Conservation (phyloP, 2,113 vertebrate genomes). For the Alaudala cheleensis region DNA sequence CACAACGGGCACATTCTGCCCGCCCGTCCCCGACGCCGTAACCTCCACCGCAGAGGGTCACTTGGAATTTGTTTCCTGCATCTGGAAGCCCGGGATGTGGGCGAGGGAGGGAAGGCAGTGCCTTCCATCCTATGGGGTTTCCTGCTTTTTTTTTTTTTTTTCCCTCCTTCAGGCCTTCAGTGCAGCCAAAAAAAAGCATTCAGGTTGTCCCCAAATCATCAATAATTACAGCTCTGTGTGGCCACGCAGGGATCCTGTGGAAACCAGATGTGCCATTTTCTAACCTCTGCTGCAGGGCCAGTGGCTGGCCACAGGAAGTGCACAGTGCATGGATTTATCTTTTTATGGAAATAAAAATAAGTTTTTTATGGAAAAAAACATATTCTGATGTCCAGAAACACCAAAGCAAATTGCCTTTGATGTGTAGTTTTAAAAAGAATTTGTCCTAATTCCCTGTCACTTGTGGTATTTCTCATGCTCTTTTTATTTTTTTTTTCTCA, state of each 20-base stretch:
- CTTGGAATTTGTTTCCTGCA: not conserved
- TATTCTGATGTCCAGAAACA: not conserved
- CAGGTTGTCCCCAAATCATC: not conserved
- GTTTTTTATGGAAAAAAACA: not conserved
- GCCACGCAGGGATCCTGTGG: not conserved
- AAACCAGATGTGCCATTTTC: not conserved
- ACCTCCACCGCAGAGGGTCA: not conserved
- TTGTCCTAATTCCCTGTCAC: not conserved
- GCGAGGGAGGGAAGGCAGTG: not conserved
- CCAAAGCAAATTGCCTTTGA: not conserved
- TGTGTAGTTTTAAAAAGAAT: not conserved
- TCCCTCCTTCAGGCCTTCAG: not conserved
- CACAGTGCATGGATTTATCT: not conserved
- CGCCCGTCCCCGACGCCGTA: accelerated
- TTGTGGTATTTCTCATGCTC: not conserved
- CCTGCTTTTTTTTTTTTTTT: not conserved
- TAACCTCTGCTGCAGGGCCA: not conserved
- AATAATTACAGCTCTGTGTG: not conserved
- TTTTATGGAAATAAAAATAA: not conserved
- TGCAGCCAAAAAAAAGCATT: not conserved
- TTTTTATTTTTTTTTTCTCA: not conserved
- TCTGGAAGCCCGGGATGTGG: not conserved
- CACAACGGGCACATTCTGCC: not conserved
- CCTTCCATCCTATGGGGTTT: not conserved
- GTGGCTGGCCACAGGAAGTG: not conserved